Evolutionary conservation across 1,140 invertebrate genomes (phyloP), one percentile per base, ranked within the genome.

Genomic region (Triops cancriformis): DNA sequence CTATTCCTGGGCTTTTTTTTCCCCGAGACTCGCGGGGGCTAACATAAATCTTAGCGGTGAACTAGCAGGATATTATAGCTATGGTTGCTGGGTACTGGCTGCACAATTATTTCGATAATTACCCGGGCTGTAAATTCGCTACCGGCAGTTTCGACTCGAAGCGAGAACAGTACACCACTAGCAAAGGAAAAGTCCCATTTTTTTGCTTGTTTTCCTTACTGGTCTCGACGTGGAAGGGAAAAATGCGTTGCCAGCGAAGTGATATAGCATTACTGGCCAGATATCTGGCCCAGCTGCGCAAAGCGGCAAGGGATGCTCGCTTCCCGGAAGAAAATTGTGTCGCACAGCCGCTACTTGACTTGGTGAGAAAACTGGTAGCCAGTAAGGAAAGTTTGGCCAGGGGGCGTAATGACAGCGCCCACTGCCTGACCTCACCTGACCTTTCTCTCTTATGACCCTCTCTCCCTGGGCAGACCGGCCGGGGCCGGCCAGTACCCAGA

Each of bases 401-500:
- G 7, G 14, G 51, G 51, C 51, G 51, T 64, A 64, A 64, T 64
- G 51, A 64, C 51, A 64, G 23, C 51, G 51, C 14, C 31, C 51
- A 23, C 51, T 64, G 51, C 2, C 51, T 64, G 51, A 64, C 51
- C 51, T 64, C 23, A 64, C 51, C 51, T 64, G 51, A 64, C 51
- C 51, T 18, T 64, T 64, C 51, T 64, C 18, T 64, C 51, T 64
- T 64, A 64, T 64, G 51, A 64, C 51, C 51, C 51, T 64, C 51
- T 2, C 7, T 64, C 5, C 51, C 51, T 18, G 9, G 51, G 18
- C 51, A 23, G 43, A 45, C 43, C 43, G 43, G 43, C 43, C 18
- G 51, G 51, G 23, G 1, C 51, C 51, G 23, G 51, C 51, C 51
- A 64, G 51, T 64, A 64, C 18, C 51, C 18, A 64, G 18, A 23